phyloP scores from a whole-genome alignment of 2,113 vertebrate genomes.

The Pterocles orientalis region DNA sequence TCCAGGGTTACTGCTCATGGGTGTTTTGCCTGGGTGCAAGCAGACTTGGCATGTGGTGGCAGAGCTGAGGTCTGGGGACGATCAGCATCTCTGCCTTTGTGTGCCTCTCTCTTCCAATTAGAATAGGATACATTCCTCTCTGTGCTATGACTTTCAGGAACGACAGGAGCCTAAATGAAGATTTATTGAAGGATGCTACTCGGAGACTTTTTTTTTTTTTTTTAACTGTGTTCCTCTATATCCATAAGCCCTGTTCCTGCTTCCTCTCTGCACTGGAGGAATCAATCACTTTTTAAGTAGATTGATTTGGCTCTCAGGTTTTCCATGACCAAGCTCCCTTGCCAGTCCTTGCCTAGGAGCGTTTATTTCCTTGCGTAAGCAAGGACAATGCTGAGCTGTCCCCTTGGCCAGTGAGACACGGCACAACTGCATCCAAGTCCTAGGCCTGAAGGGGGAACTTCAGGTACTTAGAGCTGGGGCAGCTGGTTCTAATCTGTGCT shows the following conservation, averaged over 20 bases:
- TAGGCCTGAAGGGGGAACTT: neutral
- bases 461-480: neutral
- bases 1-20: neutral
- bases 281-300: neutral
- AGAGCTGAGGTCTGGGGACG: neutral
- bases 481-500: slow-evolving; percentile 20
- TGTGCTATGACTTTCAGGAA: neutral
- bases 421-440: accelerated
- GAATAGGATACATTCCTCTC: neutral
- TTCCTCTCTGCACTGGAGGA: neutral
- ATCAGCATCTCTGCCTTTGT: neutral
- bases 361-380: neutral
- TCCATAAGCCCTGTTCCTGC: neutral
- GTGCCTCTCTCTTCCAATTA: neutral
- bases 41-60: neutral
- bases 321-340: slow-evolving; percentile 1
- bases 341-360: neutral
- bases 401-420: neutral
- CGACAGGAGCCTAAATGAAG: neutral
- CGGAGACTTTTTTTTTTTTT: neutral
- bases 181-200: neutral
- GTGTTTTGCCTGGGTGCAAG: neutral
- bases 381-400: slow-evolving; percentile 28
- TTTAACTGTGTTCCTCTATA: neutral
- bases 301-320: slow-evolving; percentile 36